Conservation (phyloP, 2,888 invertebrate species). For the Chrysomela aeneicollis region DNA sequence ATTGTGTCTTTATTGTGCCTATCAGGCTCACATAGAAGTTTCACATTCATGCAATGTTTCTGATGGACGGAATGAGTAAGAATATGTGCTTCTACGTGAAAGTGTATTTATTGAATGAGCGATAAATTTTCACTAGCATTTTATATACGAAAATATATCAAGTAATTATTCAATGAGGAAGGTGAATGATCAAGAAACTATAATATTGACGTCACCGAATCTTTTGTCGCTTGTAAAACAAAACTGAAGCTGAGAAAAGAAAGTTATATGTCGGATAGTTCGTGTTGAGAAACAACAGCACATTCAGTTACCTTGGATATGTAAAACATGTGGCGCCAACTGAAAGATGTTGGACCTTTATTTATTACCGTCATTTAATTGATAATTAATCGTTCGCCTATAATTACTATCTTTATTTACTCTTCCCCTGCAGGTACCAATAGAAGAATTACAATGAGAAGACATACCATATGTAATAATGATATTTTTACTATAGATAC, state of each 20-base stretch:
- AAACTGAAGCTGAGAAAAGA: constrained; percentile 5
- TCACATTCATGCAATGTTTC: too few species aligned
- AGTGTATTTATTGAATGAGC: too few species aligned
- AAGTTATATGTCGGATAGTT: constrained; percentile 27
- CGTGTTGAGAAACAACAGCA: constrained; percentile 37
- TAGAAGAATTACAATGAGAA: not conserved
- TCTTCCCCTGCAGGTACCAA: constrained; percentile 41
- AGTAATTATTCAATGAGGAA: not conserved
- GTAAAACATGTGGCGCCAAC: constrained; percentile 44
- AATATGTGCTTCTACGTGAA: too few species aligned
- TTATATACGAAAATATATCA: too few species aligned
- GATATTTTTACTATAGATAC: too few species aligned
- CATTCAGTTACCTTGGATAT: constrained; percentile 43
- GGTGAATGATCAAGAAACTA: not conserved
- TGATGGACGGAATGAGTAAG: too few species aligned
- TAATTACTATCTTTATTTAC: constrained; percentile 54
- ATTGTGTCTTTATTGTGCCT: not conserved
- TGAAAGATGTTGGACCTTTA: constrained; percentile 45
- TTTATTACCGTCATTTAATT: constrained; percentile 56
- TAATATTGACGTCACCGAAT: not conserved
- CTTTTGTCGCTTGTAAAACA: not conserved
- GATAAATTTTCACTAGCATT: too few species aligned
- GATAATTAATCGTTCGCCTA: constrained; percentile 57
- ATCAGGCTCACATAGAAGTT: not conserved
- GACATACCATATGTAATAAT: too few species aligned